phyloP scores from a whole-genome alignment of 1,140 invertebrate genomes.

The Zaprionus ornatus region DNA sequence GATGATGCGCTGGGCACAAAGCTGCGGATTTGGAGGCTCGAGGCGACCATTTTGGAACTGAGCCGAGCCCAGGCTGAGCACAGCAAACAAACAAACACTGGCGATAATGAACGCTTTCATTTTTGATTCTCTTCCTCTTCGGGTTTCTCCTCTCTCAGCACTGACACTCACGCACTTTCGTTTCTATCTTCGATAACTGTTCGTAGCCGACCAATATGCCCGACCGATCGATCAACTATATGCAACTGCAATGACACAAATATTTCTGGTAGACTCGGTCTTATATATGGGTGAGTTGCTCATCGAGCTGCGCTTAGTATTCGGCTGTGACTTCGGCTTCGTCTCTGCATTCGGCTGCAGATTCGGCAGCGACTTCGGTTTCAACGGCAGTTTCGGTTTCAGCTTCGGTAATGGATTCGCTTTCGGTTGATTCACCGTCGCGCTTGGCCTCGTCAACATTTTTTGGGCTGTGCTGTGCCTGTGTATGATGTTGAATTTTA shows the following conservation, averaged over 20 bases:
- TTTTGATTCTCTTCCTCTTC: slow-evolving; percentile 40
- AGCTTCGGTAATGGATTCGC: neutral
- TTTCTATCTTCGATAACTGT: slow-evolving; percentile 22
- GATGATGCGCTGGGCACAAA: slow-evolving; percentile 89
- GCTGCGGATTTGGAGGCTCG: slow-evolving; percentile 89
- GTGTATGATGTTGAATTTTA: slow-evolving; percentile 63
- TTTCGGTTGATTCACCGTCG: slow-evolving; percentile 5
- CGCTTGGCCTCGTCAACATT: slow-evolving; percentile 1
- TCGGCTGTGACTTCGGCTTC: neutral
- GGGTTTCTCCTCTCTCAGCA: slow-evolving; percentile 26
- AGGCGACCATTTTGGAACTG: slow-evolving; percentile 89
- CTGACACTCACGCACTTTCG: slow-evolving; percentile 66
- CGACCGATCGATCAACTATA: slow-evolving; percentile 63
- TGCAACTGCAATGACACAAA: slow-evolving; percentile 75
- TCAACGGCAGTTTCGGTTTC: neutral
- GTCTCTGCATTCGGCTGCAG: neutral
- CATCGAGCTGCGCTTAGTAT: neutral
- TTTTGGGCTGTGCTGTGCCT: slow-evolving; percentile 1
- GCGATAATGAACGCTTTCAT: slow-evolving; percentile 84
- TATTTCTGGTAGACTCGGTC: slow-evolving; percentile 60
- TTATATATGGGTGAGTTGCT: slow-evolving; percentile 58
- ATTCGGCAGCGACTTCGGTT: neutral
- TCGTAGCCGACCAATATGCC: slow-evolving; percentile 29
- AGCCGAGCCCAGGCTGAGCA: slow-evolving; percentile 85
- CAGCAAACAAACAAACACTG: slow-evolving; percentile 83